These are phyloP conservation scores for Pocillopora meandrina DNA, from an alignment of 92 coral and sea anemone genomes.

Conservation along the genomic window DNA sequence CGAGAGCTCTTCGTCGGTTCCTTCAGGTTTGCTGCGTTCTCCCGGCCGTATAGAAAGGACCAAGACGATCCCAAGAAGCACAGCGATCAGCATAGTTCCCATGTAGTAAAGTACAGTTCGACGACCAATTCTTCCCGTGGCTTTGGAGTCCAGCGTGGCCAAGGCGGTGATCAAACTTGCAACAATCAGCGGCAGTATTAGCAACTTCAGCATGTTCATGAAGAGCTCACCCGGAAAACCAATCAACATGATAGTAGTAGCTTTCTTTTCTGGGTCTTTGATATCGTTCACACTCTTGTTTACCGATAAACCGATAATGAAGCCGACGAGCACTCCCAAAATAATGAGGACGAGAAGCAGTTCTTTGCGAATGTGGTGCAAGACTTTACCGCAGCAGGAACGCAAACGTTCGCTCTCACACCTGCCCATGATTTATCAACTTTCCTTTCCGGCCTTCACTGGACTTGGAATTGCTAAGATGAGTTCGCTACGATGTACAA, in stretches of 20 bases:
- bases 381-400: constrained; percentile 46
- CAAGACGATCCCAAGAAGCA: constrained; percentile 78
- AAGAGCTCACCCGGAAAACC: constrained; percentile 95
- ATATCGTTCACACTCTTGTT: constrained; percentile 80
- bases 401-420: neutral
- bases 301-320: constrained; percentile 69
- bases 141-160: constrained; percentile 81
- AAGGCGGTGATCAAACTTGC: constrained; percentile 88
- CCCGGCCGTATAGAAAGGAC: constrained; percentile 94
- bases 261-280: constrained; percentile 69
- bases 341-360: constrained; percentile 78
- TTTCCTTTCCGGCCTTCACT: neutral
- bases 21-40: constrained; percentile 63
- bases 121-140: constrained; percentile 90
- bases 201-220: constrained; percentile 86
- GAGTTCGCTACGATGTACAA: no score
- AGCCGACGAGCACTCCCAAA: constrained; percentile 80
- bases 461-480: neutral
- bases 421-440: constrained; percentile 16
- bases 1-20: constrained; percentile 23
- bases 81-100: constrained; percentile 78
- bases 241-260: constrained; percentile 77
- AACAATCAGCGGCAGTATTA: constrained; percentile 84
- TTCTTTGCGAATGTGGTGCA: constrained; percentile 64
- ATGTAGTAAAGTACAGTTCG: constrained; percentile 84